phyloP scores from a whole-genome alignment of 2,888 invertebrate species.

The Leptinotarsa tumamoca region DNA sequence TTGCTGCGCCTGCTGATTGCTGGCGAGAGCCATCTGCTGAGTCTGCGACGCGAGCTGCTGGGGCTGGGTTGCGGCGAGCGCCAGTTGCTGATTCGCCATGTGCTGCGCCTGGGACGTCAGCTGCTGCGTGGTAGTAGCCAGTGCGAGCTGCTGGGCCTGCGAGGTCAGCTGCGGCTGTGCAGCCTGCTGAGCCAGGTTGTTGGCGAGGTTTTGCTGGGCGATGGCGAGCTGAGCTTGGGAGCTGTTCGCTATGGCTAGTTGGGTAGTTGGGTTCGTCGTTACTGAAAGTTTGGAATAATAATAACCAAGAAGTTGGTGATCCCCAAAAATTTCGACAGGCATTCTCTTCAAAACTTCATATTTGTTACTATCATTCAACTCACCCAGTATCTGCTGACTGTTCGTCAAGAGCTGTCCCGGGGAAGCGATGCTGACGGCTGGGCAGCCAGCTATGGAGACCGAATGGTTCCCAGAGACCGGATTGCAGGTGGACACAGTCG shows the following conservation, averaged over 20 bases:
- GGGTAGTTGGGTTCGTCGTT: constrained; percentile 64
- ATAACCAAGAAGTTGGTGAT: too few relatives aligned
- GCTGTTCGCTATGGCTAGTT: constrained; percentile 63
- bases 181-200: constrained; percentile 61
- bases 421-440: constrained; percentile 73
- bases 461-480: constrained; percentile 66
- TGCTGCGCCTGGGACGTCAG: constrained; percentile 61
- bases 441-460: constrained; percentile 70
- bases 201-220: constrained; percentile 64
- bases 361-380: constrained; percentile 27
- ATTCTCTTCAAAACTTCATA: too few relatives aligned
- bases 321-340: too few relatives aligned
- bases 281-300: constrained; percentile 53
- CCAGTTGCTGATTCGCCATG: constrained; percentile 59
- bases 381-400: constrained; percentile 66
- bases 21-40: constrained; percentile 53
- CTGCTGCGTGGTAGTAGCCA: constrained; percentile 63
- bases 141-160: constrained; percentile 63
- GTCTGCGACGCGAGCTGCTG: constrained; percentile 53
- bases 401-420: constrained; percentile 66
- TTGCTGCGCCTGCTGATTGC: constrained; percentile 52
- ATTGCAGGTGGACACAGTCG: constrained; percentile 70
- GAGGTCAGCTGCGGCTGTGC: constrained; percentile 60
- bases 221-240: constrained; percentile 64
- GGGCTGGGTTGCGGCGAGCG: constrained; percentile 38